A percentile compares a stretch with the other conserved stretches of the same genome.
Conservation (phyloP, 2,797 vertebrate genomes). For the Gambelia wislizenii region DNA sequence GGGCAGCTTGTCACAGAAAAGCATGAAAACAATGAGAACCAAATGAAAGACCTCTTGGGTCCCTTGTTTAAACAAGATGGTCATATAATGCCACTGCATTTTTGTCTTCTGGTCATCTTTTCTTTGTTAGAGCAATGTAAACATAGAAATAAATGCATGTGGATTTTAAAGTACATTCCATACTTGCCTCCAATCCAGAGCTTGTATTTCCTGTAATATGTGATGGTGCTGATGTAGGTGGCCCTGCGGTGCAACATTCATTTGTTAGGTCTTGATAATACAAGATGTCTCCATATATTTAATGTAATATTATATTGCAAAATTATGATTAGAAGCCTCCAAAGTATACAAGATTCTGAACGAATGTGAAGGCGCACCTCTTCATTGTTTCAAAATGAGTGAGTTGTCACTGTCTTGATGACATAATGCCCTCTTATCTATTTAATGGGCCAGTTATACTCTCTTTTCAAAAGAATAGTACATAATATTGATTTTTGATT, state of each 20-base stretch:
- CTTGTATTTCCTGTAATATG: background rate
- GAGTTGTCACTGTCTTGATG: background rate
- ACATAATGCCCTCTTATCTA: background rate
- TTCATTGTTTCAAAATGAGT: background rate
- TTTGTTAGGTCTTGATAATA: background rate
- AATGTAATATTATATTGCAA: background rate
- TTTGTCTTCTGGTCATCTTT: background rate
- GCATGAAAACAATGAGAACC: background rate
- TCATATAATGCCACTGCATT: background rate
- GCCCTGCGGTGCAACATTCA: background rate
- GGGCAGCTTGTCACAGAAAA: background rate
- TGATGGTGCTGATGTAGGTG: background rate
- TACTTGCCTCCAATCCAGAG: background rate
- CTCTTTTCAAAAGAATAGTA: background rate
- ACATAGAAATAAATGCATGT: background rate
- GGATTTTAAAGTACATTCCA: background rate
- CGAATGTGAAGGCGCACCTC: background rate
- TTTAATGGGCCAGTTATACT: background rate
- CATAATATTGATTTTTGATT: background rate
- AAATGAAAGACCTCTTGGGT: background rate
- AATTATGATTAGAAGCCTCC: background rate
- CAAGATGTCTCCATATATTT: background rate
- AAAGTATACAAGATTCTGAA: background rate
- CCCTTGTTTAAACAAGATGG: background rate
- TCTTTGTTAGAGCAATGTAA: background rate